These are phyloP conservation scores for Tylochromis polylepis DNA, from an alignment of 2,113 vertebrate genomes.

Conservation along the genomic window DNA sequence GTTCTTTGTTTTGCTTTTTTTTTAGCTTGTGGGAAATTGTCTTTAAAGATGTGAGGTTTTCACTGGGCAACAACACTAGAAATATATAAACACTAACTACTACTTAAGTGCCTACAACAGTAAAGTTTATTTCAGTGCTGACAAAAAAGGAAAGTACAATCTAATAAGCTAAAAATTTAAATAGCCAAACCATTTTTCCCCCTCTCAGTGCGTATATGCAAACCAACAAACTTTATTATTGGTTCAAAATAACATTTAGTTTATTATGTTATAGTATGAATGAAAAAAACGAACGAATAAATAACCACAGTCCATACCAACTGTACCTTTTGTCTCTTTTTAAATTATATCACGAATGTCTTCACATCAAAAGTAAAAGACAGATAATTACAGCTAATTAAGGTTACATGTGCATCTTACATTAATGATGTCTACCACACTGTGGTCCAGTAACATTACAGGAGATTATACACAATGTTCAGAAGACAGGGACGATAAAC, in stretches of 20 bases:
- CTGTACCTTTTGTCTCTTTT: neutral
- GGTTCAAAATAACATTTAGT: neutral
- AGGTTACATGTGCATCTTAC: neutral
- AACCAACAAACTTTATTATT: neutral
- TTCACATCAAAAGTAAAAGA: neutral
- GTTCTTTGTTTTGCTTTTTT: neutral
- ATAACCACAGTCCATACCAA: neutral
- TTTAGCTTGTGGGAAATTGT: neutral
- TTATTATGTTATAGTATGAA: neutral
- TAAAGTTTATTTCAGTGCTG: neutral
- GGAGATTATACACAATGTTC: neutral
- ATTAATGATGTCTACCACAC: neutral
- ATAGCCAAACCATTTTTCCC: neutral
- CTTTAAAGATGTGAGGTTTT: neutral
- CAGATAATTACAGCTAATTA: no score
- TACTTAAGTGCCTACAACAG: neutral
- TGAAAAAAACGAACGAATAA: fast-evolving
- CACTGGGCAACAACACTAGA: neutral
- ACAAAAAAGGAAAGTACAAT: neutral
- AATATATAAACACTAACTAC: neutral
- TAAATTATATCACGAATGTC: neutral
- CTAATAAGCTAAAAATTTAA: neutral
- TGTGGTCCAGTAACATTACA: neutral
- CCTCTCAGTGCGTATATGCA: neutral
- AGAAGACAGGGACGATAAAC: neutral